Evolutionary conservation across 2,888 invertebrate species (phyloP).

Genomic region (Margaritifera margaritifera): DNA sequence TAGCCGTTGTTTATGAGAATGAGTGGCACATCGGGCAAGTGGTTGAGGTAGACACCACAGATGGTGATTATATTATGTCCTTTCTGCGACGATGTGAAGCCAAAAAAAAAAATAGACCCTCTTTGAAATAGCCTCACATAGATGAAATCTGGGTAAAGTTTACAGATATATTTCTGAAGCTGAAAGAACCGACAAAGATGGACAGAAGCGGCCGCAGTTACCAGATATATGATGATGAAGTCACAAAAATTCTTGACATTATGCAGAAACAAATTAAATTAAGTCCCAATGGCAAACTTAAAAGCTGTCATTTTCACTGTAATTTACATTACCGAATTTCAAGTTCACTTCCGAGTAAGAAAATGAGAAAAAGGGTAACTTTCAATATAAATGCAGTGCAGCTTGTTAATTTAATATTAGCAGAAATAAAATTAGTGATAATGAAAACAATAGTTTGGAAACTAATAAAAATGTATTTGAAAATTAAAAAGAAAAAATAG

Average conservation of each 20-base stretch:
- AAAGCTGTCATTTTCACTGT: too few relatives aligned
- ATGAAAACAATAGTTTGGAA: too few relatives aligned
- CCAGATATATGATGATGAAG: neutral
- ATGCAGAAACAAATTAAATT: too few relatives aligned
- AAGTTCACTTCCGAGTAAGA: too few relatives aligned
- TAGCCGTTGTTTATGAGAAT: conserved; percentile 10
- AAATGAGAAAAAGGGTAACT: too few relatives aligned
- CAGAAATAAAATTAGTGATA: too few relatives aligned
- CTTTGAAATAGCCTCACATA: conserved; percentile 7
- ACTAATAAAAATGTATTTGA: too few relatives aligned
- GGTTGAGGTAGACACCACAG: conserved; percentile 3
- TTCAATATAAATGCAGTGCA: too few relatives aligned
- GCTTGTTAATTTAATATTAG: too few relatives aligned
- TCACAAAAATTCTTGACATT: neutral
- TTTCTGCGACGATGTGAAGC: conserved; percentile 5
- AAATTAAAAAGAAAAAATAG: too few relatives aligned
- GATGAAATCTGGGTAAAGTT: conserved; percentile 9
- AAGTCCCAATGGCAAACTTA: too few relatives aligned
- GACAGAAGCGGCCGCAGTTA: conserved; percentile 10
- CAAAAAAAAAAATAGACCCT: neutral
- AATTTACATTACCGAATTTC: too few relatives aligned
- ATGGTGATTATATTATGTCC: conserved; percentile 2
- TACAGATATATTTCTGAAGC: neutral
- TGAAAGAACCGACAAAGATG: conserved; percentile 3
- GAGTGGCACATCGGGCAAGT: conserved; percentile 16